Percentiles rank a stretch among this genome's conserved stretches.
phyloP scores from a whole-genome alignment of 2,888 invertebrate species.

The Tinea pellionella region DNA sequence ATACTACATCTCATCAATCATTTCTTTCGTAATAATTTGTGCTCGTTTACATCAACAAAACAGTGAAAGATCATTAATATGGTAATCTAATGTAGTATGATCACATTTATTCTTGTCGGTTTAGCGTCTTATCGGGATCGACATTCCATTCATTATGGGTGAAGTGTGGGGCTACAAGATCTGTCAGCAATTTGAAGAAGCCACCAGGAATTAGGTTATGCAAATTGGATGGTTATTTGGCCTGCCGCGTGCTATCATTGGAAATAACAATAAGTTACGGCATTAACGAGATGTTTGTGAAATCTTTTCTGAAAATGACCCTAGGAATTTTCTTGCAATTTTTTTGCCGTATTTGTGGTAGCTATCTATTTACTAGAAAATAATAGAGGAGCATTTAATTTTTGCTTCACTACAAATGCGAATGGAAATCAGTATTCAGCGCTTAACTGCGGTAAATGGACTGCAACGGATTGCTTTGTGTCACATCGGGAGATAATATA shows the following conservation, averaged over 20 bases:
- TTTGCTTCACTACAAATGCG: neutral
- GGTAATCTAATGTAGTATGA: conserved; percentile 8
- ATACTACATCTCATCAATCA: neutral
- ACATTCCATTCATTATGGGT: conserved; percentile 38
- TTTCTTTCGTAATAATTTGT: neutral
- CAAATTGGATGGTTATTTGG: conserved; percentile 48
- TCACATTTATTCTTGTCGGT: conserved; percentile 34
- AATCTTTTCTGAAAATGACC: neutral
- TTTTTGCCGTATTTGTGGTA: neutral
- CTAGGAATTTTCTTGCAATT: neutral
- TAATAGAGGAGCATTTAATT: neutral
- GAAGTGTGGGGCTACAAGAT: conserved; percentile 31
- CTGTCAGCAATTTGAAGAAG: conserved; percentile 47
- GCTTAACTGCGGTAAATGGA: neutral
- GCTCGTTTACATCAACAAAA: neutral
- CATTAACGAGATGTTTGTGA: conserved; percentile 17
- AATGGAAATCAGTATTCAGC: conserved; percentile 2
- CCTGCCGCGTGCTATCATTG: conserved; percentile 32
- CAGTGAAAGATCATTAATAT: neutral
- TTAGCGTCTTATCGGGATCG: conserved; percentile 34
- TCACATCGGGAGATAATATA: neutral
- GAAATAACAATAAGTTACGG: conserved; percentile 35
- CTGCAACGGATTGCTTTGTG: neutral
- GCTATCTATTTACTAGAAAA: neutral
- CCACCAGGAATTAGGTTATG: conserved; percentile 51